Percentiles rank a stretch among this genome's conserved stretches.
phyloP scores from a whole-genome alignment of 2,797 vertebrate genomes.

The Decapterus maruadsi region DNA sequence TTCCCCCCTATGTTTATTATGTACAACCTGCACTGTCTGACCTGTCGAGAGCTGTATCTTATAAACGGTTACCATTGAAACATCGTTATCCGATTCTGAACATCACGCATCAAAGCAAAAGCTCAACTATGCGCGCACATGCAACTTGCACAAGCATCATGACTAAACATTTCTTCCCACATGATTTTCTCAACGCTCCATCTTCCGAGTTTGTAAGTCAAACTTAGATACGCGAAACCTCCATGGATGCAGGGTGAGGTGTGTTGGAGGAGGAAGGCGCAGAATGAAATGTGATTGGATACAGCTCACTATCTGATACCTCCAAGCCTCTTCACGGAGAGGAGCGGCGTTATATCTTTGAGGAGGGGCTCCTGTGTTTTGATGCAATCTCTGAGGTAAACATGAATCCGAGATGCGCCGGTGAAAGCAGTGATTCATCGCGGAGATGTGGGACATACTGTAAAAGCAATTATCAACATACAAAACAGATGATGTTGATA shows the following conservation, averaged over 20 bases:
- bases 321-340: constrained; percentile 19
- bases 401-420: neutral
- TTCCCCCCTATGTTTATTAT: constrained; percentile 46
- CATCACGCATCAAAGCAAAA: constrained; percentile 13
- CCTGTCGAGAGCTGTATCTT: constrained; percentile 37
- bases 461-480: constrained; percentile 58
- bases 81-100: constrained; percentile 17
- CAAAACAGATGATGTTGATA: constrained; percentile 41
- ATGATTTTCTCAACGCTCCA: constrained; percentile 6
- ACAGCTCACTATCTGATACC: constrained; percentile 46
- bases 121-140: neutral
- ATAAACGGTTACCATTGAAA: constrained; percentile 19
- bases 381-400: constrained; percentile 67
- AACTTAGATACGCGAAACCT: constrained; percentile 35
- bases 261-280: constrained; percentile 7
- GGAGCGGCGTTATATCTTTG: neutral
- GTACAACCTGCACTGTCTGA: neutral
- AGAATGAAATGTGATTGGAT: constrained; percentile 42
- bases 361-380: constrained; percentile 39
- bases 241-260: constrained; percentile 15
- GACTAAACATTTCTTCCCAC: neutral
- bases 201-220: constrained; percentile 19
- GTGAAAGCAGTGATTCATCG: constrained; percentile 50
- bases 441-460: constrained; percentile 39
- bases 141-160: constrained; percentile 13